These are phyloP conservation scores for Rhynchophorus ferrugineus DNA, from an alignment of 1,140 invertebrate genomes.

Conservation along the genomic window DNA sequence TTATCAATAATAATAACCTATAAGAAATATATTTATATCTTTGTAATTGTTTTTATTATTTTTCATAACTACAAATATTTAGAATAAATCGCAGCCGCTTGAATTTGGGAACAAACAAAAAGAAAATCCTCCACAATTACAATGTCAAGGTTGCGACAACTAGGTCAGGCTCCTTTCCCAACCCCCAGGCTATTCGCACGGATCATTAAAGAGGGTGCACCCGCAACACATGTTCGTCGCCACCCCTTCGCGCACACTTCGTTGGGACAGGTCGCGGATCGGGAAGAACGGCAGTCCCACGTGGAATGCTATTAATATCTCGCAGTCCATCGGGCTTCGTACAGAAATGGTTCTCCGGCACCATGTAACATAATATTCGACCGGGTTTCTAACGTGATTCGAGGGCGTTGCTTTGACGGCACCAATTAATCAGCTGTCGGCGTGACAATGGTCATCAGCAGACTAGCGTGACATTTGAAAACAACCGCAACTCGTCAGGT, in stretches of 20 bases:
- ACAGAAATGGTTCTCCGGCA: not conserved
- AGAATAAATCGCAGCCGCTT: too few relatives aligned
- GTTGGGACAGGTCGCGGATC: not conserved
- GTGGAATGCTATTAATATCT: not conserved
- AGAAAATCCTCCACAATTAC: not conserved
- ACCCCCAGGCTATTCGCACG: not conserved
- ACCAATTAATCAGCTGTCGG: slow-evolving; percentile 3
- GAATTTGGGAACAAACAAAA: too few relatives aligned
- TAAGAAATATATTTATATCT: too few relatives aligned
- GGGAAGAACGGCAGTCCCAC: not conserved
- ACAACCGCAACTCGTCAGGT: not conserved
- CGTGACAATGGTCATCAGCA: slow-evolving; percentile 3
- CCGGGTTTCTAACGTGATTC: too few relatives aligned
- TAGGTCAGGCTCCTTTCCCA: not conserved
- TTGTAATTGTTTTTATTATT: too few relatives aligned
- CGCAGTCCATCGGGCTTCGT: not conserved
- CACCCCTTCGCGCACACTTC: not conserved
- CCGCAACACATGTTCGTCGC: not conserved
- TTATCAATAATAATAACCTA: too few relatives aligned
- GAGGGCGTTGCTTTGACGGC: not conserved
- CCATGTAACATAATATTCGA: too few relatives aligned
- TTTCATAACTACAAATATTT: too few relatives aligned
- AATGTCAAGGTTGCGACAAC: not conserved
- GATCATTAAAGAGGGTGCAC: not conserved
- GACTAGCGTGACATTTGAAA: slow-evolving; percentile 1